Percentiles rank a stretch among this genome's conserved stretches.
phyloP scores from a whole-genome alignment of 2,797 vertebrate species.

The Ctenopoma multispine region DNA sequence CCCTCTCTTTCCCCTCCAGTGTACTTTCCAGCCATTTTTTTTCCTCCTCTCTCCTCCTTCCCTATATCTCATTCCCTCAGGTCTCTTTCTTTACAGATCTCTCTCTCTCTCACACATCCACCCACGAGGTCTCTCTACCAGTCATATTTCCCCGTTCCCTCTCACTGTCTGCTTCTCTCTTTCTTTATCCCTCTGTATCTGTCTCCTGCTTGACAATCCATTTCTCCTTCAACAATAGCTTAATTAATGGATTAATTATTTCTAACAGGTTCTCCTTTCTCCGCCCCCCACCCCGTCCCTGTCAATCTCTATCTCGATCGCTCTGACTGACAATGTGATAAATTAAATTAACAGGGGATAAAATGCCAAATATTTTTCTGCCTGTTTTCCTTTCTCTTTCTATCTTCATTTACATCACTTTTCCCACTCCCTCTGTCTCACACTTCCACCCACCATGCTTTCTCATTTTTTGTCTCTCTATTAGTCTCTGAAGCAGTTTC shows the following conservation, averaged over 20 bases:
- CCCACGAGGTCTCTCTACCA: slow-evolving; percentile 61
- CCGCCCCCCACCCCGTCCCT: neutral
- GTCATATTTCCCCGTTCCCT: slow-evolving; percentile 27
- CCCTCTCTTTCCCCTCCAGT: slow-evolving; percentile 8
- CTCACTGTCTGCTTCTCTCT: slow-evolving; percentile 25
- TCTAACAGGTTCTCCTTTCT: slow-evolving; percentile 10
- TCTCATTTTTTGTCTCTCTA: slow-evolving; percentile 27
- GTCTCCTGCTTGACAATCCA: slow-evolving; percentile 41
- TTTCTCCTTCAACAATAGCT: slow-evolving; percentile 29
- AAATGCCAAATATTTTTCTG: slow-evolving; percentile 36
- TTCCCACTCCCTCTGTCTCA: slow-evolving; percentile 64
- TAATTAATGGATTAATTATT: slow-evolving; percentile 60
- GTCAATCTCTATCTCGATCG: slow-evolving; percentile 30
- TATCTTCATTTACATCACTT: slow-evolving; percentile 34
- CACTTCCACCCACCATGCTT: slow-evolving; percentile 67
- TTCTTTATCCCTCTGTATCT: neutral
- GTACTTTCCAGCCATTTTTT: slow-evolving; percentile 22
- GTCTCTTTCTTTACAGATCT: slow-evolving; percentile 49
- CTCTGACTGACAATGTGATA: slow-evolving; percentile 48
- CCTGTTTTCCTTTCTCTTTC: slow-evolving; percentile 36
- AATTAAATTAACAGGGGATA: slow-evolving; percentile 50
- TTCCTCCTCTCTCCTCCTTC: slow-evolving; percentile 29
- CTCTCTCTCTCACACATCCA: slow-evolving; percentile 30
- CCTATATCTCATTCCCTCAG: slow-evolving; percentile 40
- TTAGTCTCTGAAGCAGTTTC: slow-evolving; percentile 41